phyloP scores from a whole-genome alignment of 2,888 invertebrate genomes.

The Rhagonycha lutea region DNA sequence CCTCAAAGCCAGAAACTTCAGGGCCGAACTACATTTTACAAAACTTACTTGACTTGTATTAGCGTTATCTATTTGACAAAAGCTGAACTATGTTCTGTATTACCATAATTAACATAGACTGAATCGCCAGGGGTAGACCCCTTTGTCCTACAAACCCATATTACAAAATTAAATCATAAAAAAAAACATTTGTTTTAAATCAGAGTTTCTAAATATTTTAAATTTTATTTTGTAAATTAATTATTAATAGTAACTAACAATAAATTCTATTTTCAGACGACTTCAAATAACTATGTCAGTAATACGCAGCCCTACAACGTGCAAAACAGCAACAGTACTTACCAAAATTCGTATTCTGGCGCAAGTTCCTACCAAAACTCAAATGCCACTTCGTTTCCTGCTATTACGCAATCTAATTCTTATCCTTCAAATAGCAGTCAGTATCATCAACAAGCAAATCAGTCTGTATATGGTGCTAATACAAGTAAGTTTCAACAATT shows the following conservation, averaged over 20 bases:
- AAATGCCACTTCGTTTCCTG: conserved; percentile 44
- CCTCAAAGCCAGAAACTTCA: no score
- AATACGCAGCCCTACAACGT: conserved; percentile 47
- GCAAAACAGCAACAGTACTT: conserved; percentile 44
- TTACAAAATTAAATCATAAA: no score
- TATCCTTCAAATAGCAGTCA: conserved; percentile 47
- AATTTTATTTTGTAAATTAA: no score
- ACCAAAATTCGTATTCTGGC: conserved; percentile 52
- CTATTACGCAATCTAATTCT: conserved; percentile 49
- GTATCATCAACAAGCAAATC: conserved; percentile 52
- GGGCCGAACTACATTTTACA: no score
- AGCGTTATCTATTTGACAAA: no score
- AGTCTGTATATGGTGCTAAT: conserved; percentile 54
- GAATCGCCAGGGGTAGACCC: no score
- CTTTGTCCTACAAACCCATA: no score
- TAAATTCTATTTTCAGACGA: conserved; percentile 51
- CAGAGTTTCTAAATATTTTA: background rate
- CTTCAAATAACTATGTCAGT: conserved; percentile 51
- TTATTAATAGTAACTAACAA: background rate
- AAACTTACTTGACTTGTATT: no score
- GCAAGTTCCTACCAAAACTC: conserved; percentile 40
- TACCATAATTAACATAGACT: no score
- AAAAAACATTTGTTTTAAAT: no score
- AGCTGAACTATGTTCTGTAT: no score
- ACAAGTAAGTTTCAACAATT: conserved; percentile 41